These are phyloP conservation scores for Prietella phreatophila DNA, from an alignment of 2,113 vertebrate genomes.

Conservation along the genomic window DNA sequence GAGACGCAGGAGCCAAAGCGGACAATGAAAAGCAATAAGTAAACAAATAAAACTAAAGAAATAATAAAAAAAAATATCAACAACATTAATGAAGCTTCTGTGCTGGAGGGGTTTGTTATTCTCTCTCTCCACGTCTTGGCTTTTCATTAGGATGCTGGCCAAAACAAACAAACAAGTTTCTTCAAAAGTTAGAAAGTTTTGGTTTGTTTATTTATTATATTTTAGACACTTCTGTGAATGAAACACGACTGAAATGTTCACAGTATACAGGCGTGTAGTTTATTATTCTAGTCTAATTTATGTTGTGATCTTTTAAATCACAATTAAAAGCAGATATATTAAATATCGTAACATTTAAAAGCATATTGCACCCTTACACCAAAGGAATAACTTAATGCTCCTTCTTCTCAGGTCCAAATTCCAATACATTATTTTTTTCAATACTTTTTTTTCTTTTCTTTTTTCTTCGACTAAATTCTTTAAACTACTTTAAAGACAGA, in stretches of 20 bases:
- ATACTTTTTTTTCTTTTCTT: not conserved
- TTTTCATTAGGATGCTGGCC: not conserved
- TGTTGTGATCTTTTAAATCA: no score
- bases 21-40: conserved; percentile 71
- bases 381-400: not conserved
- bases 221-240: not conserved
- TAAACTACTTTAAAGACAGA: not conserved
- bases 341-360: not conserved
- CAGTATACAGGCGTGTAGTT: not conserved
- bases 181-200: not conserved
- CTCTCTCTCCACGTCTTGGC: not conserved
- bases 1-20: conserved; percentile 63
- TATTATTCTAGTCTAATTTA: no score
- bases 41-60: conserved; percentile 62
- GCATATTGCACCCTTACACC: not conserved
- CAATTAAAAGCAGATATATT: not conserved
- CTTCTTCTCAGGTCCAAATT: not conserved
- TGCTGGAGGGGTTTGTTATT: not conserved
- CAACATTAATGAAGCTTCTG: conserved; percentile 50
- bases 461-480: not conserved
- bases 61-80: conserved; percentile 14
- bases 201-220: not conserved
- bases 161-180: not conserved
- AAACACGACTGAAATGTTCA: no score
- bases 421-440: not conserved